Percentiles rank a stretch among this genome's conserved stretches.
Conservation (phyloP, 2,113 vertebrate species). For the Pholis gunnellus region DNA sequence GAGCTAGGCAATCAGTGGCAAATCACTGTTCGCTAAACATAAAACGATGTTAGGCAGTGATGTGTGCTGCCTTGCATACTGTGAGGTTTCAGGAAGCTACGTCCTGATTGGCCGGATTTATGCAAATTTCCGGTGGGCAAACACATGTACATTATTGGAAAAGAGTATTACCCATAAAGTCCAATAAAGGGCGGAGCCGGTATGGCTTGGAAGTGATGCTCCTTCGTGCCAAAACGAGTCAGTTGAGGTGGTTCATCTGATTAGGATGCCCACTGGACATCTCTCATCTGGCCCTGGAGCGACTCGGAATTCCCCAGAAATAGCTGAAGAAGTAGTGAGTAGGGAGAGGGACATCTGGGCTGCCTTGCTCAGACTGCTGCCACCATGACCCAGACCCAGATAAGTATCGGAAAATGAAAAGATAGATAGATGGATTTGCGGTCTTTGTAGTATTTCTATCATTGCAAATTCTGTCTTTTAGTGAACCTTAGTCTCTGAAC, state of each 20-base stretch:
- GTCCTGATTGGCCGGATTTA: too few relatives aligned
- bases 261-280: not conserved
- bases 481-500: constrained; percentile 15
- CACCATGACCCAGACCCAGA: constrained; percentile 2
- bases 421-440: constrained; percentile 4
- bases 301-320: constrained; percentile 20
- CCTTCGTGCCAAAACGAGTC: not conserved
- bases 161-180: too few relatives aligned
- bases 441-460: not conserved
- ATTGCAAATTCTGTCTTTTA: not conserved
- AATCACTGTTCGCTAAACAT: not conserved
- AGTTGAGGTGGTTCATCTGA: constrained; percentile 7
- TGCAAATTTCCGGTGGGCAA: too few relatives aligned
- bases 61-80: not conserved
- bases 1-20: not conserved
- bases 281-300: constrained; percentile 17
- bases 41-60: not conserved
- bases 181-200: not conserved
- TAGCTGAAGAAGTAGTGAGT: constrained; percentile 10
- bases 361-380: constrained; percentile 9
- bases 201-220: not conserved
- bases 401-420: constrained; percentile 1
- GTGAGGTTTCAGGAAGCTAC: not conserved
- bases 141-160: too few relatives aligned
- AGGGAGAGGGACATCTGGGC: constrained; percentile 24